phyloP scores from a whole-genome alignment of 2,888 invertebrate genomes.

The Limnephilus lunatus region DNA sequence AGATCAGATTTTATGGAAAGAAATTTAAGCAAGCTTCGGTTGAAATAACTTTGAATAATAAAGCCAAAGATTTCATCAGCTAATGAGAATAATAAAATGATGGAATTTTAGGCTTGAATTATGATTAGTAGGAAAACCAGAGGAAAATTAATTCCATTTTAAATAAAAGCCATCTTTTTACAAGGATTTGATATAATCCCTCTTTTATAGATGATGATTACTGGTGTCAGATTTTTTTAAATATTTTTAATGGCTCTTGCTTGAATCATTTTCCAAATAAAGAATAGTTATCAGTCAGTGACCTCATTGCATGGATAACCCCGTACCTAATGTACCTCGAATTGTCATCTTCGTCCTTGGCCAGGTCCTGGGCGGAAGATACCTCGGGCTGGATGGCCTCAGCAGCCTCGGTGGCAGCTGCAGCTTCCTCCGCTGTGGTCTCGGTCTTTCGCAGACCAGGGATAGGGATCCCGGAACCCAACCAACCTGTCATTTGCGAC shows the following conservation, averaged over 20 bases:
- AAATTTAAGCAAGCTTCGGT: background rate
- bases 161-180: no score
- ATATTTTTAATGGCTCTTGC: background rate
- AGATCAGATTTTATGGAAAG: slow-evolving; percentile 26
- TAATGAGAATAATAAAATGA: background rate
- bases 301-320: slow-evolving; percentile 76
- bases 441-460: slow-evolving; percentile 86
- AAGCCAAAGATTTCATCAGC: background rate
- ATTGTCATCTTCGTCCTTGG: slow-evolving; percentile 91
- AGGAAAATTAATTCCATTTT: background rate
- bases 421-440: slow-evolving; percentile 71
- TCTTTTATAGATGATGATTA: background rate
- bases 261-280: background rate
- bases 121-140: background rate
- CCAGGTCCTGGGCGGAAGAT: slow-evolving; percentile 70
- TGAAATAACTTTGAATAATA: background rate
- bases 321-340: slow-evolving; percentile 89
- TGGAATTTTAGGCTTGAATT: background rate
- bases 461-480: slow-evolving; percentile 86
- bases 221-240: background rate
- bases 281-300: slow-evolving; percentile 49
- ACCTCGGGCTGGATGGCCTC: slow-evolving; percentile 74
- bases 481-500: slow-evolving; percentile 91
- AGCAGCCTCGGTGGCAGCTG: slow-evolving; percentile 71
- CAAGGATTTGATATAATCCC: background rate